Percentiles rank a stretch among this genome's conserved stretches.
Evolutionary conservation across 1,140 invertebrate genomes (phyloP).

Genomic region (Daktulosphaira vitifoliae): DNA sequence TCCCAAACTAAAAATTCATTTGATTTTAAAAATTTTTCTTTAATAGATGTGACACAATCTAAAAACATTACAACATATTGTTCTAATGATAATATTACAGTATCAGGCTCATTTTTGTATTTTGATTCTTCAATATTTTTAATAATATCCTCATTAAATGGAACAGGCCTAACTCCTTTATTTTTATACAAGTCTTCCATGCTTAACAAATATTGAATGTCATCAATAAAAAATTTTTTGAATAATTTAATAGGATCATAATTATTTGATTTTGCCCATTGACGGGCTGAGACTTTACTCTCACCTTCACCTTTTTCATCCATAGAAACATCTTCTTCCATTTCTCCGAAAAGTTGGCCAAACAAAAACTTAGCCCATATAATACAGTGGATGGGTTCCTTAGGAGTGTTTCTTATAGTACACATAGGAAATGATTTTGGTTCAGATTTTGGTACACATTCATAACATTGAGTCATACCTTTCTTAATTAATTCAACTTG

Average conservation of each 20-base stretch:
- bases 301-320: constrained; percentile 53
- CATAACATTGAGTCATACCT: constrained; percentile 89
- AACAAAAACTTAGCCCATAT: constrained; percentile 99
- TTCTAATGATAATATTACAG: not conserved
- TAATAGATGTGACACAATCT: not conserved
- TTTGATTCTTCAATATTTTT: not conserved
- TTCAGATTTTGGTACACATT: constrained; percentile 84
- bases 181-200: constrained; percentile 93
- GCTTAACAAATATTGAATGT: constrained; percentile 87
- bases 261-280: constrained; percentile 74
- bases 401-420: constrained; percentile 99
- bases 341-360: constrained; percentile 93
- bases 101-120: not conserved
- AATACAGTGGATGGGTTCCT: constrained; percentile 97
- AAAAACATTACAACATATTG: constrained; percentile 1
- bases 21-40: not conserved
- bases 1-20: constrained; percentile 77
- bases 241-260: constrained; percentile 81
- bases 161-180: not conserved
- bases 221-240: constrained; percentile 85
- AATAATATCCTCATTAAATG: not conserved
- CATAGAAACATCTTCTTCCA: constrained; percentile 94
- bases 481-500: constrained; percentile 84
- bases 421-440: constrained; percentile 95
- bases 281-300: constrained; percentile 74